These are phyloP conservation scores for Merodon equestris DNA, from an alignment of 2,888 invertebrate species.

Conservation along the genomic window DNA sequence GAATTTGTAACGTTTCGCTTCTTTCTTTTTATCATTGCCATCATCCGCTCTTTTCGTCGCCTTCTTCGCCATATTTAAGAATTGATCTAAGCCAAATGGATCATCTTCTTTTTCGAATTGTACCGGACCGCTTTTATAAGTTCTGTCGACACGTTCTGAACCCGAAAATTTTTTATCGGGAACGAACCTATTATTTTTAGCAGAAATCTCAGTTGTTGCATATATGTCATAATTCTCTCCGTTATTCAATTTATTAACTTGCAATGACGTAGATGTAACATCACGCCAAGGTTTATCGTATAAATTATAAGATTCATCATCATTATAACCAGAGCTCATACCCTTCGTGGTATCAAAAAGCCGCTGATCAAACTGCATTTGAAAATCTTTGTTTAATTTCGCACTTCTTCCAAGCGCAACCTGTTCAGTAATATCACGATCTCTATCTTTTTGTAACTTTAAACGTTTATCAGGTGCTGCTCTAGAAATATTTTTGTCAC, in stretches of 20 bases:
- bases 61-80: conserved; percentile 97
- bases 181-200: conserved; percentile 95
- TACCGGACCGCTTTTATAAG: conserved; percentile 91
- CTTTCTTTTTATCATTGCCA: not conserved
- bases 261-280: conserved; percentile 91
- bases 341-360: conserved; percentile 96
- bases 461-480: conserved; percentile 97
- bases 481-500: conserved; percentile 94
- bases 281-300: conserved; percentile 99
- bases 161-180: conserved; percentile 98
- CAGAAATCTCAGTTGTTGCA: conserved; percentile 89
- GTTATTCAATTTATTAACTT: conserved; percentile 89
- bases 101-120: conserved; percentile 95
- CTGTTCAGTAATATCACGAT: conserved; percentile 98
- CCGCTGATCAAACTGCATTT: conserved; percentile 95
- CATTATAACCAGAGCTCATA: conserved; percentile 94
- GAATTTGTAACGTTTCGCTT: no score
- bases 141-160: conserved; percentile 85
- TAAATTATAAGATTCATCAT: conserved; percentile 98
- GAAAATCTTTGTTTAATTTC: conserved; percentile 85
- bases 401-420: conserved; percentile 98
- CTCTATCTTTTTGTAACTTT: conserved; percentile 92
- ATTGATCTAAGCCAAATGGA: conserved; percentile 98
- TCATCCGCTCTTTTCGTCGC: conserved; percentile 84
- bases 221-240: conserved; percentile 92